phyloP scores from a whole-genome alignment of 2,797 vertebrate genomes.

The Rhincodon typus region DNA sequence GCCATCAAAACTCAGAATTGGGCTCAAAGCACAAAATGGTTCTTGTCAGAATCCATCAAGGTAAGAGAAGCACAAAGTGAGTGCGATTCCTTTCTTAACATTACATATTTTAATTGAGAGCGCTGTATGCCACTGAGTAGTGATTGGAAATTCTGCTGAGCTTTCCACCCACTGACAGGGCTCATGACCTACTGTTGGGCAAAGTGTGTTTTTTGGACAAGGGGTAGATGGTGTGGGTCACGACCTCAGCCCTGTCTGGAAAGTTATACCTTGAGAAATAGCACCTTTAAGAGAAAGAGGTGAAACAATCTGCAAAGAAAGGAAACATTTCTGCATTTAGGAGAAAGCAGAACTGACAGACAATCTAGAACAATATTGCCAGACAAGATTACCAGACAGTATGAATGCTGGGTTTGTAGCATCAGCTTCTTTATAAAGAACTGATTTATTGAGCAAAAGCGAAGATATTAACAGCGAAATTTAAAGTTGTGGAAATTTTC shows the following conservation, averaged over 20 bases:
- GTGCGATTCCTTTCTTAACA: background rate
- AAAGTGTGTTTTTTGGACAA: background rate
- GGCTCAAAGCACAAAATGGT: background rate
- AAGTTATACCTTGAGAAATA: background rate
- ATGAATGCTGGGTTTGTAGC: background rate
- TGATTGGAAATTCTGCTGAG: background rate
- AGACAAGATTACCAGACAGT: background rate
- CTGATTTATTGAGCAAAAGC: background rate
- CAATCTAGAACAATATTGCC: background rate
- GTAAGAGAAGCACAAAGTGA: background rate
- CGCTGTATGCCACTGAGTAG: background rate
- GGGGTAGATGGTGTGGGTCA: background rate
- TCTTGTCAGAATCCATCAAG: background rate
- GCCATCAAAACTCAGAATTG: background rate
- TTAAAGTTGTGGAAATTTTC: background rate
- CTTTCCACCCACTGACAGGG: background rate
- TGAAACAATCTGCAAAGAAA: background rate
- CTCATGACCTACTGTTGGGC: background rate
- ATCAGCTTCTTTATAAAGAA: background rate
- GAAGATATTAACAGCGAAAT: background rate
- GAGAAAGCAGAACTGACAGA: background rate
- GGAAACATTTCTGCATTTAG: background rate
- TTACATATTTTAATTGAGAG: background rate
- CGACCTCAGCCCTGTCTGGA: background rate
- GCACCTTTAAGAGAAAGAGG: background rate